A percentile compares a stretch with the other conserved stretches of the same genome.
phyloP scores from a whole-genome alignment of 2,888 invertebrate genomes.

The Ochropleura plecta region DNA sequence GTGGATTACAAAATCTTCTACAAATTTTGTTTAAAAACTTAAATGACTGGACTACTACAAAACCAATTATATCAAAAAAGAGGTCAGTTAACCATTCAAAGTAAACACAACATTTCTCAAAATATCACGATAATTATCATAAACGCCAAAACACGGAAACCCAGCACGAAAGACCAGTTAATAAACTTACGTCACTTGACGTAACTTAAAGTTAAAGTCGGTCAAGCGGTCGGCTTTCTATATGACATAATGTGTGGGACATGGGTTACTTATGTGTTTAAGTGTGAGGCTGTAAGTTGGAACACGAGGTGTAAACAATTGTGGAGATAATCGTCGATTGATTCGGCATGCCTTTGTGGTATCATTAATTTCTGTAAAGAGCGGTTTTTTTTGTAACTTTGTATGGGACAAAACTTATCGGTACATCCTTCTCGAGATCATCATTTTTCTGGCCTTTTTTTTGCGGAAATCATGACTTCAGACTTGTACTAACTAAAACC shows the following conservation, averaged over 20 bases:
- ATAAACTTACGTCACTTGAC: constrained; percentile 43
- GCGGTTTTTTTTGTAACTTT: background rate
- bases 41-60: no score
- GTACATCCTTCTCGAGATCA: no score
- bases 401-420: no score
- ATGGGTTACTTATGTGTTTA: constrained; percentile 49
- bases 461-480: no score
- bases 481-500: no score
- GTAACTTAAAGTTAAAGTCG: constrained; percentile 46
- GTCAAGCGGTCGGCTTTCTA: constrained; percentile 57
- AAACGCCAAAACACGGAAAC: constrained; percentile 46
- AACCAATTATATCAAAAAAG: background rate
- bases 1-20: no score
- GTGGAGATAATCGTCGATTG: background rate
- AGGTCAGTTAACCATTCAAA: constrained; percentile 8
- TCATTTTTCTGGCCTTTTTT: no score
- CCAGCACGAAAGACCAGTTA: constrained; percentile 32
- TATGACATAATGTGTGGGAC: constrained; percentile 48
- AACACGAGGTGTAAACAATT: constrained; percentile 44
- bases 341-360: background rate
- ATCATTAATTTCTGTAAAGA: background rate
- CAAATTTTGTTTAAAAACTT: no score
- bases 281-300: constrained; percentile 3
- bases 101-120: constrained; percentile 25
- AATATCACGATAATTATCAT: constrained; percentile 35